Percentiles rank a stretch among this genome's conserved stretches.
Evolutionary conservation across 2,113 vertebrate genomes (phyloP).

Genomic region (Muscicapa adusta): DNA sequence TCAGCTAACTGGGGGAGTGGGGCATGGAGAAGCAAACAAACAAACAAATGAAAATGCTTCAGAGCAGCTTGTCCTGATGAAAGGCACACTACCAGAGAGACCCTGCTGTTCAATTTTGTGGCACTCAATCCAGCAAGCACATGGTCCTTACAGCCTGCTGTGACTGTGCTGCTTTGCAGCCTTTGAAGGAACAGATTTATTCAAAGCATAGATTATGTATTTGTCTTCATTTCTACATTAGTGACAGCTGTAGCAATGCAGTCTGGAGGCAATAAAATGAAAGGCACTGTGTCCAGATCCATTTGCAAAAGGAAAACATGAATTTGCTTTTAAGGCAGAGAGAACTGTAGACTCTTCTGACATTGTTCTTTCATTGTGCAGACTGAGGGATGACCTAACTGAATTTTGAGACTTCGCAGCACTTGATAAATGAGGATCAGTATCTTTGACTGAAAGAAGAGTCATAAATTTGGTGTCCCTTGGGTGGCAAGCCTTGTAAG

Average conservation of each 20-base stretch:
- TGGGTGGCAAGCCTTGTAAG: neutral
- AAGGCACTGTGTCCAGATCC: neutral
- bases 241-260: neutral
- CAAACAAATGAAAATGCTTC: neutral
- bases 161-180: neutral
- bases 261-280: neutral
- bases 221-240: neutral
- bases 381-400: neutral
- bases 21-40: neutral
- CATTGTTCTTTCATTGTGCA: neutral
- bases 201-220: neutral
- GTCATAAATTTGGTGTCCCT: neutral
- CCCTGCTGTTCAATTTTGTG: neutral
- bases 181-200: neutral
- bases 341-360: neutral
- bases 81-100: neutral
- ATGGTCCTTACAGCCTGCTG: neutral
- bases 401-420: neutral
- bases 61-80: neutral
- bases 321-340: neutral
- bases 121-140: neutral
- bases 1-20: neutral
- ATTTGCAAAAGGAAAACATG: neutral
- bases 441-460: neutral
- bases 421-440: neutral